Evolutionary conservation across 2,797 vertebrate species (phyloP).

Genomic region (Lates japonicus): DNA sequence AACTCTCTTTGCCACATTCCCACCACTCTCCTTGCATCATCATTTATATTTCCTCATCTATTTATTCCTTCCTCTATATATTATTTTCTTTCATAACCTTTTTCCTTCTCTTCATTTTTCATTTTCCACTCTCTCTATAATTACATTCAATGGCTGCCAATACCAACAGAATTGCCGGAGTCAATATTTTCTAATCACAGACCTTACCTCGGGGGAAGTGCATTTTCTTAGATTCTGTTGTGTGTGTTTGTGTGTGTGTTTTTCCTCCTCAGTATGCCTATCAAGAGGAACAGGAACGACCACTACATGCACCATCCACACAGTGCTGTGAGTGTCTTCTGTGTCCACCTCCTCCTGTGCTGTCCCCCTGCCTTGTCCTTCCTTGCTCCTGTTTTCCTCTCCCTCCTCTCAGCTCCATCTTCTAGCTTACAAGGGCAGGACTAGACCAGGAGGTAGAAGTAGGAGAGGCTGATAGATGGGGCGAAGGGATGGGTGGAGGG

Average conservation of each 20-base stretch:
- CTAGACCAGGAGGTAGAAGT: conserved; percentile 54
- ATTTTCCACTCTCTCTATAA: background rate
- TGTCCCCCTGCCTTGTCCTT: conserved; percentile 55
- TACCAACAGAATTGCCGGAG: conserved; percentile 7
- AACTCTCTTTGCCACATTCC: conserved; percentile 4
- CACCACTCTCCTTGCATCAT: conserved; percentile 6
- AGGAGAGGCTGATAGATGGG: conserved; percentile 58
- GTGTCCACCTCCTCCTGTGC: conserved; percentile 39
- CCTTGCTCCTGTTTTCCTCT: conserved; percentile 41
- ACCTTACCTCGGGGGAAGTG: conserved; percentile 17
- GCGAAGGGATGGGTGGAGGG: conserved; percentile 20
- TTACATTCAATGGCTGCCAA: conserved; percentile 11
- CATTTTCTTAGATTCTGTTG: conserved; percentile 40
- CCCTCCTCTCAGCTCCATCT: conserved; percentile 34
- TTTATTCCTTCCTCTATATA: background rate
- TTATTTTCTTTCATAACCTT: background rate
- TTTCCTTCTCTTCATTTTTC: background rate
- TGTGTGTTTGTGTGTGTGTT: background rate
- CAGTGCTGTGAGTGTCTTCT: conserved; percentile 94
- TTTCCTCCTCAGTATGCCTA: conserved; percentile 86
- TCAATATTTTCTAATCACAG: conserved; percentile 19
- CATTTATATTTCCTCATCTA: background rate
- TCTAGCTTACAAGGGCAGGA: conserved; percentile 43
- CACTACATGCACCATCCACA: conserved; percentile 91
- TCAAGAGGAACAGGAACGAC: conserved; percentile 93